Conservation (phyloP, 1,140 invertebrate species). For the Marisa cornuarietis region DNA sequence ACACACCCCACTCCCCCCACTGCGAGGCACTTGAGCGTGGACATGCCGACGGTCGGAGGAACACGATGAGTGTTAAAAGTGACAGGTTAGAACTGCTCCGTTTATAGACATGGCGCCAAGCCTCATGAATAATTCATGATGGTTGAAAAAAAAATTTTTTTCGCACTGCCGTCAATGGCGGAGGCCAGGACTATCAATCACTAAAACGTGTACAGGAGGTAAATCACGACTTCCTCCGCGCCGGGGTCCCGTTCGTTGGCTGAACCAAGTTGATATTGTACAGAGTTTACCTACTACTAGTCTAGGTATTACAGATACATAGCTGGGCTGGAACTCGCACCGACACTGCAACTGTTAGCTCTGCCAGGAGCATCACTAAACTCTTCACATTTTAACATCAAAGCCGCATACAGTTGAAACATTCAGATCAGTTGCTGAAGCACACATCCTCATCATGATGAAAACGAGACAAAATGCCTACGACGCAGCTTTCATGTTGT, state of each 20-base stretch:
- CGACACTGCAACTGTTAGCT: too few relatives aligned
- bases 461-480: too few relatives aligned
- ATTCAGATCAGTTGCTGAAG: too few relatives aligned
- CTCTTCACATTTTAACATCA: too few relatives aligned
- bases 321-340: too few relatives aligned
- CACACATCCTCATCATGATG: too few relatives aligned
- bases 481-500: too few relatives aligned
- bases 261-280: neutral
- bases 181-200: constrained; percentile 20
- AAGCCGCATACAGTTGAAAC: too few relatives aligned
- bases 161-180: constrained; percentile 10
- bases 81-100: constrained; percentile 18
- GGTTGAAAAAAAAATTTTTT: neutral
- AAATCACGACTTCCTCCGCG: constrained; percentile 10
- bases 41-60: neutral
- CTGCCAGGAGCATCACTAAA: too few relatives aligned
- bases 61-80: constrained; percentile 20
- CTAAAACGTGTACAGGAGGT: constrained; percentile 16
- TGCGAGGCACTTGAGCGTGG: neutral
- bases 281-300: too few relatives aligned
- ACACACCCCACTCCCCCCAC: too few relatives aligned
- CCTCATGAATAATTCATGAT: constrained; percentile 18
- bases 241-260: neutral
- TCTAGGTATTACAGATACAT: too few relatives aligned
- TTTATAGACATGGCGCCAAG: constrained; percentile 19